Percentiles rank a stretch among this genome's conserved stretches.
phyloP scores from a whole-genome alignment of 2,113 vertebrate species.

The Lethenteron reissneri region DNA sequence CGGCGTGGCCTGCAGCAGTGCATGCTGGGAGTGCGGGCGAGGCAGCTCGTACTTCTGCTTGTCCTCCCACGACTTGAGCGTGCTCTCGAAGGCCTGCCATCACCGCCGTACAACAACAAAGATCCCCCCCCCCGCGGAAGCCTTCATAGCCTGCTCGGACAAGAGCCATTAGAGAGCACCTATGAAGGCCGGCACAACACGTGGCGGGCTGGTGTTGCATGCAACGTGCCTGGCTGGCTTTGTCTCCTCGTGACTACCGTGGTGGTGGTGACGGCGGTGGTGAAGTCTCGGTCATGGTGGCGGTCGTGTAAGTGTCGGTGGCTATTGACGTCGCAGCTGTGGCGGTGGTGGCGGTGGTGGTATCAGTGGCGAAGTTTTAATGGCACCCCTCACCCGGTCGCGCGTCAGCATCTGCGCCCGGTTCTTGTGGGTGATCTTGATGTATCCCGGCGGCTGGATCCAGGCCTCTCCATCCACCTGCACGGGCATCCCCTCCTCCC shows the following conservation, averaged over 20 bases:
- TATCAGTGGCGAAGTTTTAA: not conserved
- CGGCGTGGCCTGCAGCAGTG: conserved; percentile 13
- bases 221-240: too few species aligned
- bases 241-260: too few species aligned
- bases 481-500: conserved; percentile 78
- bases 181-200: too few species aligned
- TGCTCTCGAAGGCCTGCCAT: conserved; percentile 69
- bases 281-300: too few species aligned
- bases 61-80: conserved; percentile 91
- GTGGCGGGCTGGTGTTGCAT: too few species aligned
- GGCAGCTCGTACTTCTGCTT: conserved; percentile 79
- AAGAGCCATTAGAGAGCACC: too few species aligned
- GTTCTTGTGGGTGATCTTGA: conserved; percentile 88
- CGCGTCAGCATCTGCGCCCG: conserved; percentile 78
- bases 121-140: not conserved
- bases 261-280: too few species aligned
- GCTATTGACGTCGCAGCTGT: too few species aligned
- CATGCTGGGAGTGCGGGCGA: conserved; percentile 27
- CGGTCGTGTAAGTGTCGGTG: too few species aligned
- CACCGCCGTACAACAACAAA: not conserved
- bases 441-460: conserved; percentile 81
- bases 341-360: too few species aligned
- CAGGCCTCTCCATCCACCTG: conserved; percentile 98
- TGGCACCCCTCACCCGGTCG: conserved; percentile 40
- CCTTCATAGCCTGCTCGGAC: too few species aligned